Conservation (phyloP, 2,113 vertebrate genomes). For the Oxygymnocypris stewartii region DNA sequence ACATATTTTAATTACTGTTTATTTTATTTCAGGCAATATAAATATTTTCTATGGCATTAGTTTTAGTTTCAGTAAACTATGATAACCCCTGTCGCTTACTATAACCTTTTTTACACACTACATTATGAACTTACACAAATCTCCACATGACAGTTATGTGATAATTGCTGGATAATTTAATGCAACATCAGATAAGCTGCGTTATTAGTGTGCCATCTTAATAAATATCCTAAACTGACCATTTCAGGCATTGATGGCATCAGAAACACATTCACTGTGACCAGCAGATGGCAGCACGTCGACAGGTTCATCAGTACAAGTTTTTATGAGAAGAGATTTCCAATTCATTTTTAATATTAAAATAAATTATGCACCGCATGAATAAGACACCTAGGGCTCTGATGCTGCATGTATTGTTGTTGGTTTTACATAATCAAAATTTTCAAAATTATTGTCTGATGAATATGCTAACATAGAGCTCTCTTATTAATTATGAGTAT, state of each 20-base stretch:
- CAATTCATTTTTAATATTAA: too few relatives aligned
- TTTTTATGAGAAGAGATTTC: neutral
- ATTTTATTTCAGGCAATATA: neutral
- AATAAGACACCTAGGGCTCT: too few relatives aligned
- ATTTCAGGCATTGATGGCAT: neutral
- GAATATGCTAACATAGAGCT: neutral
- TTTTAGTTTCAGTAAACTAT: neutral
- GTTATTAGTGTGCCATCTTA: neutral
- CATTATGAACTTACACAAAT: neutral
- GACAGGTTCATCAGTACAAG: slow-evolving; percentile 35
- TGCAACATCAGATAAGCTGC: too few relatives aligned
- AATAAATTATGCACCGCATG: too few relatives aligned
- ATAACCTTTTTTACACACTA: neutral
- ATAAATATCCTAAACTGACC: neutral
- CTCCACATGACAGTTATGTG: neutral
- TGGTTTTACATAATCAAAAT: neutral
- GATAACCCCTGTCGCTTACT: neutral
- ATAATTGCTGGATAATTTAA: too few relatives aligned
- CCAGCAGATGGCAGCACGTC: slow-evolving; percentile 71
- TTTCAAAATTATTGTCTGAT: neutral
- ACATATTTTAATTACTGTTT: neutral
- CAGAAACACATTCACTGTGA: neutral
- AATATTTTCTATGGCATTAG: neutral
- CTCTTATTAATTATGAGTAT: too few relatives aligned
- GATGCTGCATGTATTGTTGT: too few relatives aligned